Conservation (phyloP, 2,888 invertebrate genomes). For the Amiota mariae region DNA sequence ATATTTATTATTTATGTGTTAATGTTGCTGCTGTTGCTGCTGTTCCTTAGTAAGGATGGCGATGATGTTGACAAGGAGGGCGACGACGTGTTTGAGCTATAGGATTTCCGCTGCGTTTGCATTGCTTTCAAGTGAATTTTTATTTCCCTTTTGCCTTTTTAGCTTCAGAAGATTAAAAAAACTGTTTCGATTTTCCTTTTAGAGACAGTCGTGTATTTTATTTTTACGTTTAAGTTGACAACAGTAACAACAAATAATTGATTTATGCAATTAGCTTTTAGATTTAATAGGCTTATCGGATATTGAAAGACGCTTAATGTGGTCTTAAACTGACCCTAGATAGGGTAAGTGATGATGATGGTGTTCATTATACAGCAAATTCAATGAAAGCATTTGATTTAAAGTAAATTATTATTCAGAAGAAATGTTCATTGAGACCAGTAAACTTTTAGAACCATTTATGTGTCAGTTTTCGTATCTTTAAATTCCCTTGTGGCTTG, state of each 20-base stretch:
- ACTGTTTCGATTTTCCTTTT: not conserved
- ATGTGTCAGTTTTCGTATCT: no score
- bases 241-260: constrained; percentile 9
- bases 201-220: not conserved
- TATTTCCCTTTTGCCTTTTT: not conserved
- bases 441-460: no score
- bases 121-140: constrained; percentile 17
- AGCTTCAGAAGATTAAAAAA: not conserved
- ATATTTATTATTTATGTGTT: constrained; percentile 63
- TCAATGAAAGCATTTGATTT: no score
- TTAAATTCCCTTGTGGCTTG: no score
- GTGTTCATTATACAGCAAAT: no score
- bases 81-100: constrained; percentile 16
- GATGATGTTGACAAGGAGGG: not conserved
- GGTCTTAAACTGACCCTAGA: no score
- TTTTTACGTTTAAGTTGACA: constrained; percentile 6
- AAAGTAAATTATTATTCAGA: no score
- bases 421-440: no score
- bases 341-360: no score
- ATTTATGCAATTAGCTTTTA: constrained; percentile 24
- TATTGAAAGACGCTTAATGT: no score
- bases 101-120: constrained; percentile 22
- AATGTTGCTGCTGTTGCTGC: constrained; percentile 15
- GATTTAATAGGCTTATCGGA: not conserved
- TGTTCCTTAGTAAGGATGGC: not conserved